Evolutionary conservation across 2,797 vertebrate species (phyloP), one percentile per base, ranked within the genome.

Genomic region (Enteromius thamalakanensis): DNA sequence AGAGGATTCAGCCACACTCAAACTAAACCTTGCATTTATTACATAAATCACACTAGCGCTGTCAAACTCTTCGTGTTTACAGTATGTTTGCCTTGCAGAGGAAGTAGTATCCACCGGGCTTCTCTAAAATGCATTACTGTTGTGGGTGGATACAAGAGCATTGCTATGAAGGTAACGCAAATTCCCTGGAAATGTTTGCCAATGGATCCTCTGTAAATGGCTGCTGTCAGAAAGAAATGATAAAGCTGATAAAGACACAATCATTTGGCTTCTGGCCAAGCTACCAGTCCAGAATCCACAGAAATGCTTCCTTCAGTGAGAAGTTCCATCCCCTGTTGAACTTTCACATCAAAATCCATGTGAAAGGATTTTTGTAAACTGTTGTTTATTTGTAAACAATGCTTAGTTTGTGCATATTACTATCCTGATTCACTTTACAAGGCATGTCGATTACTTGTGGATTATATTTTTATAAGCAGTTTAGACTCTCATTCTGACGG

Each of bases 1-100:
- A 70, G 53, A 82, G 23, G 21, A 79, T 58, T 79, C 29, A 64
- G 34, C 51, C 60, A 75, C 26, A 74, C 62, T 67, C 51, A 40
- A 42, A 84, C 42, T 62, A 81, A 45, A 85, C 42, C 45, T 77
- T 32, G n/a, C 7, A 49, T 62, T 77, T 62, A 71, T 81, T 65
- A 81, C 45, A 65, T 34, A 64, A 77, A 71, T 53, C 72, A 70
- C 62, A 47, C 34, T 11, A 4, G 29, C 10, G 21, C 67, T 21
- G 19, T 71, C 53, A 55, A 72, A 23, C 14, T 29, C 7, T 64
- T 34, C 21, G 17, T 80, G 29, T 60, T 23, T 51, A n/a, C n/a
- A n/a, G n/a, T n/a, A 68, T 60, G 58, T 77, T 21, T 78, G 53
- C 42, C 65, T 72, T 64, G 12, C 19, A 62, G 26, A 23, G 40